These are phyloP conservation scores for Andinoacara biseriatus DNA, from an alignment of 2,113 vertebrate species.

Conservation along the genomic window DNA sequence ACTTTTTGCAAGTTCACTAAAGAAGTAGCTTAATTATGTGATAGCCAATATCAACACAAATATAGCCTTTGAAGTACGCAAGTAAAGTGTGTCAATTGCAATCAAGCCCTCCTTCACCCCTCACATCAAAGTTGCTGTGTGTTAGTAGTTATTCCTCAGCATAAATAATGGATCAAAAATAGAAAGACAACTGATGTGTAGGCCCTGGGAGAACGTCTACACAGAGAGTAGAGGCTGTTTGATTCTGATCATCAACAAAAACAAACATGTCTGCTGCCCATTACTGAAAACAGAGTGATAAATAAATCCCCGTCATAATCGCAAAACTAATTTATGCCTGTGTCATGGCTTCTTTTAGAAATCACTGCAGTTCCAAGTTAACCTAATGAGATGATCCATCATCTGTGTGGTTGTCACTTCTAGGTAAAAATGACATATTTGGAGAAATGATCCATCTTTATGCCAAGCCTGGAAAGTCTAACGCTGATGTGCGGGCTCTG, in stretches of 20 bases:
- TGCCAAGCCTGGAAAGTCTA: slow-evolving; percentile 95
- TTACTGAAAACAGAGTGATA: slow-evolving; percentile 27
- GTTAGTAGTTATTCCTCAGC: slow-evolving; percentile 42
- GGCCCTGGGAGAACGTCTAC: slow-evolving; percentile 53
- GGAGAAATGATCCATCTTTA: slow-evolving; percentile 97
- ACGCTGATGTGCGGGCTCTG: slow-evolving; percentile 94
- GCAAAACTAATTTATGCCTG: slow-evolving; percentile 2
- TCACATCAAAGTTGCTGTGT: slow-evolving; percentile 65
- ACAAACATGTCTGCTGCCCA: slow-evolving; percentile 50
- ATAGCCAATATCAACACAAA: slow-evolving; percentile 15
- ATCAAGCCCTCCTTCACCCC: slow-evolving; percentile 33
- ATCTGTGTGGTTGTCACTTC: slow-evolving; percentile 20
- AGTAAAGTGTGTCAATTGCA: slow-evolving; percentile 53
- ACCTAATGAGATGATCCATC: not conserved
- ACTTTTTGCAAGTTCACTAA: not conserved
- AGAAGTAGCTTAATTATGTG: slow-evolving; percentile 34
- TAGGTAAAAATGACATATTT: slow-evolving; percentile 99
- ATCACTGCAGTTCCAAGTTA: not conserved
- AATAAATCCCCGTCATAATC: slow-evolving; percentile 4
- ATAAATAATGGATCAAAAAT: slow-evolving; percentile 72
- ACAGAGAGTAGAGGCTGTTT: slow-evolving; percentile 35
- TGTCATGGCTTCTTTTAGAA: not conserved
- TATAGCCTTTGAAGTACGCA: slow-evolving; percentile 50
- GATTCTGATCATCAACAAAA: slow-evolving; percentile 56
- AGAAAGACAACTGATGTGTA: slow-evolving; percentile 40